Evolutionary conservation across 2,888 invertebrate genomes (phyloP).

Genomic region (Drosophila nigritarsus): DNA sequence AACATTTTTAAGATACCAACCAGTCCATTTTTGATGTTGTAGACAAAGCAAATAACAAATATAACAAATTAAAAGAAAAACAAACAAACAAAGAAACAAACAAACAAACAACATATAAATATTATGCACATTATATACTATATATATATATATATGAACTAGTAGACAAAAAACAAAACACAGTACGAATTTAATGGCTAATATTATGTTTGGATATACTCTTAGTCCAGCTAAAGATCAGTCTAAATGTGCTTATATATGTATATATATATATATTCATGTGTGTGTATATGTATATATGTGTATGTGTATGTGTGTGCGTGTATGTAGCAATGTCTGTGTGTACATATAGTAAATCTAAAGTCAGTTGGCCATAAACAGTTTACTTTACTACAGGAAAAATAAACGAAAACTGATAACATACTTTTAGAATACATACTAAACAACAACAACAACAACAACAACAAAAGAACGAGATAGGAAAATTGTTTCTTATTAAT

Average conservation of each 20-base stretch:
- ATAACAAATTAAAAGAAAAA: neutral
- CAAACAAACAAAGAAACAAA: slow-evolving; percentile 10
- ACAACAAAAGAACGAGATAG: slow-evolving; percentile 1
- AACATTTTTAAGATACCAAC: slow-evolving; percentile 36
- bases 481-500: slow-evolving; percentile 59
- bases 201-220: slow-evolving; percentile 32
- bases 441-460: slow-evolving; percentile 11
- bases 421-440: slow-evolving; percentile 31
- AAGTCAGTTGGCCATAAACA: slow-evolving; percentile 51
- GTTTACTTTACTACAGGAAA: slow-evolving; percentile 62
- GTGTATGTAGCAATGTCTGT: slow-evolving; percentile 17
- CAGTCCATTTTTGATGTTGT: slow-evolving; percentile 77
- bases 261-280: neutral
- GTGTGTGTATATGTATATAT: slow-evolving; percentile 1
- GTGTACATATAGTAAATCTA: slow-evolving; percentile 18
- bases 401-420: slow-evolving; percentile 58
- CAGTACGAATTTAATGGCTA: slow-evolving; percentile 69
- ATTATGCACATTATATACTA: slow-evolving; percentile 11
- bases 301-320: slow-evolving; percentile 6
- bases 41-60: slow-evolving; percentile 24
- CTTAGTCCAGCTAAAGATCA: slow-evolving; percentile 35
- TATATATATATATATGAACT: slow-evolving; percentile 7
- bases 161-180: slow-evolving; percentile 18
- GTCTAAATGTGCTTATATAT: slow-evolving; percentile 66
- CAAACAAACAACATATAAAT: slow-evolving; percentile 19